A percentile compares a stretch with the other conserved stretches of the same genome.
Evolutionary conservation across 1,140 invertebrate genomes (phyloP).

Genomic region (Heliothis subflexa): DNA sequence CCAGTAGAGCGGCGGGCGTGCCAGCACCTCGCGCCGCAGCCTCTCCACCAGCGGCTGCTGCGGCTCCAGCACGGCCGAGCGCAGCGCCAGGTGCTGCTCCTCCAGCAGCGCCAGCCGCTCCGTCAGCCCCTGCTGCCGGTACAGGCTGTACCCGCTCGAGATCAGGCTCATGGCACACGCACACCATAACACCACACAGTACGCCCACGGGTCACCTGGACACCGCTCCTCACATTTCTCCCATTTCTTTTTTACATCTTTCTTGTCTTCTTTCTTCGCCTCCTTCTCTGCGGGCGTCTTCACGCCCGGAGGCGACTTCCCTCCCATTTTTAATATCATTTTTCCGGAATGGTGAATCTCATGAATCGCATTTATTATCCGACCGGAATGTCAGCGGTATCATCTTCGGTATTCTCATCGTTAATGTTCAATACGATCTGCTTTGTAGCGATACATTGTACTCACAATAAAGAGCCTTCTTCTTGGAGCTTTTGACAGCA

Average conservation of each 20-base stretch:
- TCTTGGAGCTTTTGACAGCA: slow-evolving; percentile 37
- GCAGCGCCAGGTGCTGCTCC: slow-evolving; percentile 77
- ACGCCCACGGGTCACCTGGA: slow-evolving; percentile 76
- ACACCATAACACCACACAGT: slow-evolving; percentile 83
- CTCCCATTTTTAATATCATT: slow-evolving; percentile 81
- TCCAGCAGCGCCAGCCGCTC: slow-evolving; percentile 72
- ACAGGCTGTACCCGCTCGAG: slow-evolving; percentile 79
- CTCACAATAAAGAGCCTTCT: slow-evolving; percentile 46
- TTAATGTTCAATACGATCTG: slow-evolving; percentile 15
- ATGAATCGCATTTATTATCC: slow-evolving; percentile 37
- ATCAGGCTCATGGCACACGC: slow-evolving; percentile 83
- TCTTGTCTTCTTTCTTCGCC: slow-evolving; percentile 61
- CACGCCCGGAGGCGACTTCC: slow-evolving; percentile 70
- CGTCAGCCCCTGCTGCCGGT: slow-evolving; percentile 73
- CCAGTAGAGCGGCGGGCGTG: slow-evolving; percentile 67
- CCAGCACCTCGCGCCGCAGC: slow-evolving; percentile 67
- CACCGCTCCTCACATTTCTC: slow-evolving; percentile 74
- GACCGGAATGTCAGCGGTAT: slow-evolving; percentile 13
- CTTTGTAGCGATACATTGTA: slow-evolving; percentile 39
- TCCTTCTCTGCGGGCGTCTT: slow-evolving; percentile 58
- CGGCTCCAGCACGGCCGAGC: slow-evolving; percentile 79
- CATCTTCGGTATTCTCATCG: slow-evolving; percentile 38
- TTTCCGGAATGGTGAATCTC: slow-evolving; percentile 26
- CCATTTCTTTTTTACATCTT: slow-evolving; percentile 60
- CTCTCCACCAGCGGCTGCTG: slow-evolving; percentile 78